These are phyloP conservation scores for Hyles lineata DNA, from an alignment of 2,888 invertebrate species.

Conservation along the genomic window DNA sequence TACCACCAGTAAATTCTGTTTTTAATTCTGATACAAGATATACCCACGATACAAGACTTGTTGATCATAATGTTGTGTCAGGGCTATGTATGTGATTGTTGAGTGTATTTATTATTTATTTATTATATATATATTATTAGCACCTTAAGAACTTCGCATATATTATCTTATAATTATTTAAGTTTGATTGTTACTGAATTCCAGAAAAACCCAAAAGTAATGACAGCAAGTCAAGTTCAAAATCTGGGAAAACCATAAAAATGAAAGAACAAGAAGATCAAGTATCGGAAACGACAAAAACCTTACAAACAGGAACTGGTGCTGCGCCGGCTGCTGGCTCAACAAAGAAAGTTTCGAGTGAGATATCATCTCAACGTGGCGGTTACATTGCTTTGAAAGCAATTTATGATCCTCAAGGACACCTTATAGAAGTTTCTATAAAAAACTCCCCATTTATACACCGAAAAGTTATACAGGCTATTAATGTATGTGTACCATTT, in stretches of 20 bases:
- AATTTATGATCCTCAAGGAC: slow-evolving; percentile 48
- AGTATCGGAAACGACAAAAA: slow-evolving; percentile 5
- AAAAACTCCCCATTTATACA: slow-evolving; percentile 40
- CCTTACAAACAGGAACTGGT: not conserved
- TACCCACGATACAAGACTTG: no score
- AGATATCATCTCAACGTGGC: not conserved
- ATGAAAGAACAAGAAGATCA: not conserved
- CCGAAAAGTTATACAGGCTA: slow-evolving; percentile 52
- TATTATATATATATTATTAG: no score
- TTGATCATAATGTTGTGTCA: no score
- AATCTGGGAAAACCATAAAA: slow-evolving; percentile 22
- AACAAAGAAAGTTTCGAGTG: not conserved
- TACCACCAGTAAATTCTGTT: no score
- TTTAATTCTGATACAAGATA: no score
- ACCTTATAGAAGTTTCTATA: slow-evolving; percentile 56
- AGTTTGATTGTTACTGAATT: not conserved
- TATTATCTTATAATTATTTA: not conserved
- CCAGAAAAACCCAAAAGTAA: slow-evolving; percentile 8
- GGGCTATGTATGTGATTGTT: no score
- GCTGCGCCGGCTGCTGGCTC: not conserved
- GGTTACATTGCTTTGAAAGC: slow-evolving; percentile 45
- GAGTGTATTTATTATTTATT: no score
- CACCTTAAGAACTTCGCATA: not conserved
- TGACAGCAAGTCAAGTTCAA: slow-evolving; percentile 10
- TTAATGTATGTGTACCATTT: slow-evolving; percentile 57